A percentile compares a stretch with the other conserved stretches of the same genome.
These are phyloP conservation scores for Corella eumyota DNA, from an alignment of 23 tunicate species.

Conservation along the genomic window DNA sequence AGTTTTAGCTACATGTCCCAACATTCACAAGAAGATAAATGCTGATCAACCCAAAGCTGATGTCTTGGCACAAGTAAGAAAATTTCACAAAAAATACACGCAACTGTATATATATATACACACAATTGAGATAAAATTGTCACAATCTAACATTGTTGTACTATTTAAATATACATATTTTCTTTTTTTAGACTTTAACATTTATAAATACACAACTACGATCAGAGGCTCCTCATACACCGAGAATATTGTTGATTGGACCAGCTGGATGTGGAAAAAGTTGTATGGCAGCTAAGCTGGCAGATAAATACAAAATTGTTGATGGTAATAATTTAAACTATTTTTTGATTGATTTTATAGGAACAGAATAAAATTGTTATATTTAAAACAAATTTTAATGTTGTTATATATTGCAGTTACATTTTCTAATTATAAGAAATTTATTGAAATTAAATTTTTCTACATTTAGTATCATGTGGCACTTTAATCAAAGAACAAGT, in stretches of 20 bases:
- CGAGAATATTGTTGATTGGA: conserved; percentile 72
- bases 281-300: conserved; percentile 52
- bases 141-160: no score
- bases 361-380: not conserved
- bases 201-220: conserved; percentile 57
- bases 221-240: conserved; percentile 68
- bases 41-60: conserved; percentile 97
- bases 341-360: not conserved
- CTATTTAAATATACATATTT: no score
- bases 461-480: conserved; percentile 78
- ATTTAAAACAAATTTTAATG: not conserved
- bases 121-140: no score
- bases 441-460: no score
- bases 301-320: conserved; percentile 70
- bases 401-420: no score
- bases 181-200: conserved; percentile 28
- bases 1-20: conserved; percentile 28
- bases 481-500: conserved; percentile 67
- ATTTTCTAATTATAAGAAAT: no score
- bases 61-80: conserved; percentile 78
- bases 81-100: no score
- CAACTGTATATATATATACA: no score
- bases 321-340: conserved; percentile 24
- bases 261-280: conserved; percentile 83
- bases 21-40: conserved; percentile 49